These are phyloP conservation scores for Trichogramma evanescens DNA, from an alignment of 2,888 invertebrate species.

Conservation along the genomic window DNA sequence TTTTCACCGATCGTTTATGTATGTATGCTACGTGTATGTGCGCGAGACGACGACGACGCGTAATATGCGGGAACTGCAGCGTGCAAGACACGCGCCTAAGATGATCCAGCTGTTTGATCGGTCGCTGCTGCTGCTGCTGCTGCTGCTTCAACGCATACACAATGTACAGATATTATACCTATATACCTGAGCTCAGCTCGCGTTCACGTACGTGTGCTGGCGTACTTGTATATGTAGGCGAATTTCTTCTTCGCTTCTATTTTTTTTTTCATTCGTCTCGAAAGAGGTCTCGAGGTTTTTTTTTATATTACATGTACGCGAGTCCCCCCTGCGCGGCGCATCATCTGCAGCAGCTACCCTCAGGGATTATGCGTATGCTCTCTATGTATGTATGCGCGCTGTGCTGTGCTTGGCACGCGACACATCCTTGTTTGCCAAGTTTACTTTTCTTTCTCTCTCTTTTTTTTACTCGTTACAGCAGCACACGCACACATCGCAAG, in stretches of 20 bases:
- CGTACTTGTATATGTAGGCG: constrained; percentile 21
- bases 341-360: too few species aligned
- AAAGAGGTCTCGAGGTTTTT: neutral
- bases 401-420: too few species aligned
- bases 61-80: neutral
- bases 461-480: neutral
- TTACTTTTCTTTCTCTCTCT: neutral
- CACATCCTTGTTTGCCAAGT: neutral
- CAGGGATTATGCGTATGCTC: too few species aligned
- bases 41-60: neutral
- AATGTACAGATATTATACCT: too few species aligned
- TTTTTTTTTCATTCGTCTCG: neutral
- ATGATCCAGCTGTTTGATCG: constrained; percentile 48
- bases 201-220: constrained; percentile 17
- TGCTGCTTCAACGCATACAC: neutral
- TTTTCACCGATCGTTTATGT: neutral
- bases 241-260: constrained; percentile 1
- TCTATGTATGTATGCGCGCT: too few species aligned
- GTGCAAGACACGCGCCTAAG: constrained; percentile 12
- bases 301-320: neutral
- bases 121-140: constrained; percentile 27
- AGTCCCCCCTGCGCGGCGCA: neutral
- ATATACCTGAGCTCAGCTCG: too few species aligned
- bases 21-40: neutral
- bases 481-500: too few species aligned